Conservation (phyloP, 1,140 invertebrate genomes). For the Odontomachus brunneus region DNA sequence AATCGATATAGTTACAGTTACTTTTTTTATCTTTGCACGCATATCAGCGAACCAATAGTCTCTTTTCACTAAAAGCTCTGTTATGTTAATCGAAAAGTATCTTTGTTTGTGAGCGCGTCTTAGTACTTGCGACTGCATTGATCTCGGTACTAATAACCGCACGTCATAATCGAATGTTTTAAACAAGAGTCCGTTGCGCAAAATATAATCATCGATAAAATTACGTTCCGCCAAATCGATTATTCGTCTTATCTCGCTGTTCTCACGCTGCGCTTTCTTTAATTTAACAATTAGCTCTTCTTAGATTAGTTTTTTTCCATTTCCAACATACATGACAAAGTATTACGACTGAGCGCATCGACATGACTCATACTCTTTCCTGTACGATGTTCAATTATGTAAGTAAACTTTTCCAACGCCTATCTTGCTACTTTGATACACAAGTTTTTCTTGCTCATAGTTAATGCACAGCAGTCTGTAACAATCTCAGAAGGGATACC, state of each 20-base stretch:
- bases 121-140: neutral
- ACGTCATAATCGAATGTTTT: neutral
- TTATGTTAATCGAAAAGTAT: neutral
- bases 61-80: neutral
- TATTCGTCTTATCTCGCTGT: neutral
- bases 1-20: neutral
- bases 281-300: neutral
- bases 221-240: neutral
- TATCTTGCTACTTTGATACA: no score
- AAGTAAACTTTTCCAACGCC: constrained; percentile 1
- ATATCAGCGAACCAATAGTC: neutral
- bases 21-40: neutral
- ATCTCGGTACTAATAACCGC: neutral
- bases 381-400: neutral
- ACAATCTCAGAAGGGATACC: no score
- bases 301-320: no score
- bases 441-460: no score
- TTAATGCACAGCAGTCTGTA: no score
- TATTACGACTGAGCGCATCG: neutral
- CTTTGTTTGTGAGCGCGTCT: neutral
- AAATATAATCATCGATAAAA: neutral
- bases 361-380: neutral
- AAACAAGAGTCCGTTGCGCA: neutral
- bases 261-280: neutral
- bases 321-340: neutral